phyloP scores from a whole-genome alignment of 2,797 vertebrate genomes.

The Hozukius guyotensis region DNA sequence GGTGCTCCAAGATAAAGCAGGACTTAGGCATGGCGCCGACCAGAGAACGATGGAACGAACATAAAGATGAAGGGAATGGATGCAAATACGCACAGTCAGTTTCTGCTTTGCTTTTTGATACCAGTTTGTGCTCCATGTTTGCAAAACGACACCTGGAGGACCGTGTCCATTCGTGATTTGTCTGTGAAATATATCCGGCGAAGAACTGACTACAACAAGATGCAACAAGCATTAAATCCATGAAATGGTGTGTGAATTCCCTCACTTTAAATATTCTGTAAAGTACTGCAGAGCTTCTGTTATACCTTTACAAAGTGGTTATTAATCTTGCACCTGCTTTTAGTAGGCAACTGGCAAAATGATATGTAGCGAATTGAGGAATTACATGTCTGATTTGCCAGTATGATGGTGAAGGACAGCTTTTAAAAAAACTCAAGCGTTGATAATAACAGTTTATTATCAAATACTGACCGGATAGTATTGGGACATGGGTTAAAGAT shows the following conservation, averaged over 20 bases:
- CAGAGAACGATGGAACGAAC: conserved; percentile 13
- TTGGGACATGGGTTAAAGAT: conserved; percentile 1
- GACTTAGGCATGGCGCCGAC: conserved; percentile 49
- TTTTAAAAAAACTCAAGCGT: not conserved
- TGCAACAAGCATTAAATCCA: conserved; percentile 26
- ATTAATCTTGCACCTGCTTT: conserved; percentile 29
- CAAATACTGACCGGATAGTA: conserved; percentile 10
- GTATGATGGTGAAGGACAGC: not conserved
- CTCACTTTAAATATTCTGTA: conserved; percentile 49
- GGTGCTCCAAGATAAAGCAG: conserved; percentile 71
- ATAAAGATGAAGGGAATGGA: conserved; percentile 34
- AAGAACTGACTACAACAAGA: conserved; percentile 37
- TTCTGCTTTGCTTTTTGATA: conserved; percentile 63
- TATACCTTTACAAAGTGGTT: conserved; percentile 30
- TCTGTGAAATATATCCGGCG: conserved; percentile 43
- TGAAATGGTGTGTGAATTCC: conserved; percentile 34
- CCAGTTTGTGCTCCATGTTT: conserved; percentile 53
- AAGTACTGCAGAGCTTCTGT: conserved; percentile 39
- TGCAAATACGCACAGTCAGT: conserved; percentile 51
- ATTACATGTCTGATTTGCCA: conserved; percentile 1
- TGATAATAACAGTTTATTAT: conserved; percentile 29
- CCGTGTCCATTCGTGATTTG: conserved; percentile 47
- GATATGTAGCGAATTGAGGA: not conserved
- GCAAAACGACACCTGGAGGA: conserved; percentile 52
- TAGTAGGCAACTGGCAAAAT: conserved; percentile 2